phyloP scores from a whole-genome alignment of 2,888 invertebrate genomes.

The Dynastes grantii region DNA sequence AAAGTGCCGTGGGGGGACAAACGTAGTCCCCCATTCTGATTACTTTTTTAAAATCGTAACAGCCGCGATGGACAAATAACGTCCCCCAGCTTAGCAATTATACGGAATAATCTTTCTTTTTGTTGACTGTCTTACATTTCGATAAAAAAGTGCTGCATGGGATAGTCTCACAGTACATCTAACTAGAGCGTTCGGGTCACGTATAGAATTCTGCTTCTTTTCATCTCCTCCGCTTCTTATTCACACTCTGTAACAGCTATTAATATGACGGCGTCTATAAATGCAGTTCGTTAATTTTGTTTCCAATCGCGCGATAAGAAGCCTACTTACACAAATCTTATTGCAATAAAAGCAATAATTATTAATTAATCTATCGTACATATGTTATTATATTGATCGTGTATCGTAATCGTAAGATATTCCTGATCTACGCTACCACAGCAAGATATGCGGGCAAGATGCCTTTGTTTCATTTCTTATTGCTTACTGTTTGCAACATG shows the following conservation, averaged over 20 bases:
- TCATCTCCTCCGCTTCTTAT: not conserved
- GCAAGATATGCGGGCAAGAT: slow-evolving; percentile 22
- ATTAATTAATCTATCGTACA: slow-evolving; percentile 9
- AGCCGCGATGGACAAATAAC: no score
- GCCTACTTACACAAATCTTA: not conserved
- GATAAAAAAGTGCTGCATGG: no score
- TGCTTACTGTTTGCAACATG: slow-evolving; percentile 16
- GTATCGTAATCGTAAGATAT: slow-evolving; percentile 11
- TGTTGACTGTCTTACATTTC: no score
- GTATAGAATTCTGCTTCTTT: no score
- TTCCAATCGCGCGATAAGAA: not conserved
- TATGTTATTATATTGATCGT: slow-evolving; percentile 8
- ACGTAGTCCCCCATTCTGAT: no score
- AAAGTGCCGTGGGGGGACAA: no score
- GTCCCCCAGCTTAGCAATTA: no score
- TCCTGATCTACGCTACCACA: slow-evolving; percentile 14
- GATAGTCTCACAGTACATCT: no score
- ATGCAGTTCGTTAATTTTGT: not conserved
- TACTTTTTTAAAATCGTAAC: no score
- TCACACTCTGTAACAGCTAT: not conserved
- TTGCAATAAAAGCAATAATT: slow-evolving; percentile 1
- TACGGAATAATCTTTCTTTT: no score
- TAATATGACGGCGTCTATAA: not conserved
- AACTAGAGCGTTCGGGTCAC: no score
- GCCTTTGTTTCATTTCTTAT: slow-evolving; percentile 33